These are phyloP conservation scores for Euthynnus affinis DNA, from an alignment of 2,797 vertebrate genomes.

Conservation along the genomic window DNA sequence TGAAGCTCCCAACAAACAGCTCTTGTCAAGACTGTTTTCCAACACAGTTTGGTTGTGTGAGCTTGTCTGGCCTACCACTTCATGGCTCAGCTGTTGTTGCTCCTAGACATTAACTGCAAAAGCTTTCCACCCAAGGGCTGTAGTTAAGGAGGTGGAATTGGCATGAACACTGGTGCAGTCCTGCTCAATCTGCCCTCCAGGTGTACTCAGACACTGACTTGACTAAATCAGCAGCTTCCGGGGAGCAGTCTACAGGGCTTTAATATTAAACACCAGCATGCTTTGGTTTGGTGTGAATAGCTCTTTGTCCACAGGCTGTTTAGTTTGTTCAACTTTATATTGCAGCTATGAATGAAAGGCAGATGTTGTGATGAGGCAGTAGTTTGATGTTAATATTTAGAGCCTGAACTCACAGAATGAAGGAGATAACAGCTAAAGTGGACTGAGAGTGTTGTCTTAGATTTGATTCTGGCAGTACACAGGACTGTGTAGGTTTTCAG, in stretches of 20 bases:
- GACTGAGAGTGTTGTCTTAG: not conserved
- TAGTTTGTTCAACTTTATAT: not conserved
- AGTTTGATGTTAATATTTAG: not conserved
- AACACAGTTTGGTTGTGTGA: not conserved
- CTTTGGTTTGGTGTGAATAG: not conserved
- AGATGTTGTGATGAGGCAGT: not conserved
- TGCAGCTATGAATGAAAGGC: not conserved
- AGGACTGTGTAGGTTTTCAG: not conserved
- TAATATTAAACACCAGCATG: constrained; percentile 3
- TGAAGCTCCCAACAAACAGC: not conserved
- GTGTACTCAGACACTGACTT: constrained; percentile 15
- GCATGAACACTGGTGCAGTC: not conserved
- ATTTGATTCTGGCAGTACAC: not conserved
- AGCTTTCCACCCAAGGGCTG: too few relatives aligned
- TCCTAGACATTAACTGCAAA: too few relatives aligned
- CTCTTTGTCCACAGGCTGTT: not conserved
- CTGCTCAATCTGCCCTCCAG: constrained; percentile 6
- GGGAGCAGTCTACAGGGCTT: not conserved
- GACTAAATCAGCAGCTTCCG: constrained; percentile 12
- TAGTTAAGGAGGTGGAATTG: not conserved
- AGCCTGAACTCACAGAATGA: not conserved
- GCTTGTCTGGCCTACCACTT: not conserved
- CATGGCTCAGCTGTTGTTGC: not conserved
- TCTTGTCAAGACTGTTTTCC: not conserved
- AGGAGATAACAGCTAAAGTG: not conserved